phyloP scores from a whole-genome alignment of 2,888 invertebrate species.

The Callosobruchus maculatus region DNA sequence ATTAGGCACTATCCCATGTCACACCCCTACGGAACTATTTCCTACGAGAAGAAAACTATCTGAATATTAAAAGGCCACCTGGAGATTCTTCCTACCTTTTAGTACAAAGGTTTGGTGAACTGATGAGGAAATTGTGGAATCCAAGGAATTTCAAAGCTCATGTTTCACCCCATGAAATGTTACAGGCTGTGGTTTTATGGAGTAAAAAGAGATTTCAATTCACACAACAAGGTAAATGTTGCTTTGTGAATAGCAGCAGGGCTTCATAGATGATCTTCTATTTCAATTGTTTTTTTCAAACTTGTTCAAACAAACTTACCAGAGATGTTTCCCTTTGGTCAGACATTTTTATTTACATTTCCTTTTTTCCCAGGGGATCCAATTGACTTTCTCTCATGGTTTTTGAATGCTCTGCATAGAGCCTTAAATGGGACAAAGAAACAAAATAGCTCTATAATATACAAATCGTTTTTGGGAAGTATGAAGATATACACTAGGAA shows the following conservation, averaged over 20 bases:
- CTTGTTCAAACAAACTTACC: no score
- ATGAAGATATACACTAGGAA: conserved; percentile 90
- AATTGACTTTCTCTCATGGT: conserved; percentile 97
- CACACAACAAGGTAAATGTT: conserved; percentile 82
- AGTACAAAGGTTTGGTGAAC: conserved; percentile 90
- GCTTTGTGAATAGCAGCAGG: neutral
- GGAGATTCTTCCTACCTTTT: conserved; percentile 91
- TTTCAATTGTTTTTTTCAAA: no score
- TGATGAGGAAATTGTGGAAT: conserved; percentile 97
- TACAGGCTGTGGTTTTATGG: conserved; percentile 96
- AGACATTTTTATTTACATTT: no score
- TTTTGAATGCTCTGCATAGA: conserved; percentile 91
- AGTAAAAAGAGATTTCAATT: conserved; percentile 97
- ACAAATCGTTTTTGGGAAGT: conserved; percentile 89
- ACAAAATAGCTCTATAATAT: conserved; percentile 85
- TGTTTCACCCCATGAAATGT: conserved; percentile 99
- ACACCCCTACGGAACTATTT: conserved; percentile 93
- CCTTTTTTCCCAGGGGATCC: no score
- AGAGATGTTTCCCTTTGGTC: no score
- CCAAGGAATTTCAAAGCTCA: conserved; percentile 98
- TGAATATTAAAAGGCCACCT: conserved; percentile 83
- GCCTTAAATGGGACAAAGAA: conserved; percentile 92
- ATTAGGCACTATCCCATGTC: conserved; percentile 89
- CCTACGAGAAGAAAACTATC: conserved; percentile 89
- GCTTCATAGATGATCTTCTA: no score